Evolutionary conservation across 2,888 invertebrate species (phyloP).

Genomic region (Cloeon dipterum): DNA sequence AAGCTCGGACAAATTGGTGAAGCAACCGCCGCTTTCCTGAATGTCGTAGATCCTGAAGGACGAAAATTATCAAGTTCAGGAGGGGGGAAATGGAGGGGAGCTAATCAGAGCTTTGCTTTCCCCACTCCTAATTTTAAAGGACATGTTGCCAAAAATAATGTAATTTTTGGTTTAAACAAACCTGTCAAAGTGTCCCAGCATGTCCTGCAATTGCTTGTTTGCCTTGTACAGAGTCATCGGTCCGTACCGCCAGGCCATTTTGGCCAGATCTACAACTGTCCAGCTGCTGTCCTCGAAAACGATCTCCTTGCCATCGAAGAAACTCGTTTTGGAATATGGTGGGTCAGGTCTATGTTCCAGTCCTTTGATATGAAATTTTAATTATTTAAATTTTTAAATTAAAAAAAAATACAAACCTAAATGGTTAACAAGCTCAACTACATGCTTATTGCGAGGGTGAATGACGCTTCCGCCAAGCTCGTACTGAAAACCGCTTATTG

Average conservation of each 20-base stretch:
- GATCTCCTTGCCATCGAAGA: slow-evolving; percentile 27
- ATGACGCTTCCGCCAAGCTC: slow-evolving; percentile 35
- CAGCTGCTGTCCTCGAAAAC: slow-evolving; percentile 26
- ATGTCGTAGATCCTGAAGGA: slow-evolving; percentile 28
- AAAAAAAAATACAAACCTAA: slow-evolving; percentile 19
- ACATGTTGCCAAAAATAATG: not conserved
- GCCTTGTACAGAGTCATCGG: slow-evolving; percentile 22
- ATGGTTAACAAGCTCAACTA: slow-evolving; percentile 25
- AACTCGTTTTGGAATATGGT: slow-evolving; percentile 14
- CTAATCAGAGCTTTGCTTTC: no score
- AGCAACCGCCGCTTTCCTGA: slow-evolving; percentile 25
- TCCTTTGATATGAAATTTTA: not conserved
- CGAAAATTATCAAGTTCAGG: no score
- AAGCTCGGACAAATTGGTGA: slow-evolving; percentile 24
- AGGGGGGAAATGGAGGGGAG: slow-evolving; percentile 11
- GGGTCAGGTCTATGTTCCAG: slow-evolving; percentile 5
- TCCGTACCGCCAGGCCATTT: slow-evolving; percentile 31
- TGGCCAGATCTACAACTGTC: slow-evolving; percentile 18
- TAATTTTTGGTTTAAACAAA: slow-evolving; percentile 9
- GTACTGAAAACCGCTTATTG: slow-evolving; percentile 22
- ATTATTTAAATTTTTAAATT: no score
- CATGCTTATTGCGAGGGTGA: slow-evolving; percentile 30
- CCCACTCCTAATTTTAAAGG: not conserved
- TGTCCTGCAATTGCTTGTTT: slow-evolving; percentile 16
- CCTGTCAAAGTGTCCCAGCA: slow-evolving; percentile 20